Conservation (phyloP, 2,797 vertebrate genomes). For the Scolopax bukidnonensis region DNA sequence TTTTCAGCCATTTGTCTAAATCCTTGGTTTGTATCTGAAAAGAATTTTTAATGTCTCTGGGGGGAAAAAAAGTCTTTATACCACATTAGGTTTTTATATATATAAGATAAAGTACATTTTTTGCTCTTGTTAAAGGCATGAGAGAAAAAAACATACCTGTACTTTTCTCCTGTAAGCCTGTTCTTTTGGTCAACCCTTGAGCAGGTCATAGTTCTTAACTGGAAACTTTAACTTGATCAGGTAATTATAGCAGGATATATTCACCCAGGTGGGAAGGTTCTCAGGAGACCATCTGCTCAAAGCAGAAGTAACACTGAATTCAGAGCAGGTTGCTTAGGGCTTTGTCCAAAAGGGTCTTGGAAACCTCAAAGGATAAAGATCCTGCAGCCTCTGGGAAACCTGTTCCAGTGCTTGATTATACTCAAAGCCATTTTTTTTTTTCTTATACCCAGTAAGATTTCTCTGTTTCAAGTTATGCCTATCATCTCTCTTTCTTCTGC, state of each 20-base stretch:
- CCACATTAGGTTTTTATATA: not conserved
- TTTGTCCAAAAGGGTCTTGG: not conserved
- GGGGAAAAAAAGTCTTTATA: not conserved
- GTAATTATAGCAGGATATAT: not conserved
- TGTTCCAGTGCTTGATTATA: not conserved
- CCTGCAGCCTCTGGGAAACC: not conserved
- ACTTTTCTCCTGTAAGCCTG: not conserved
- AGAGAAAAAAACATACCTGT: not conserved
- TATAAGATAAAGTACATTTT: not conserved
- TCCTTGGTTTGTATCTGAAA: not conserved
- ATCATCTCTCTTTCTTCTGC: not conserved
- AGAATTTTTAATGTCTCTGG: not conserved
- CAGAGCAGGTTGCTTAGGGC: not conserved
- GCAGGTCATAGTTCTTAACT: not conserved
- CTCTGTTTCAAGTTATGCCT: not conserved
- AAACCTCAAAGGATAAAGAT: not conserved
- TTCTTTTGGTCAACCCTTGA: not conserved
- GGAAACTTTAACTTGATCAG: not conserved
- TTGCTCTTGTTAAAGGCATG: not conserved
- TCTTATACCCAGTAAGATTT: not conserved
- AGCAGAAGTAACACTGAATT: not conserved
- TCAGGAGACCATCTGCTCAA: not conserved
- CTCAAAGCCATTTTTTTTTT: not conserved
- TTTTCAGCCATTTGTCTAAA: not conserved
- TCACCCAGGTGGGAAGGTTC: not conserved